Conservation (phyloP, 2,113 vertebrate species). For the Zosterops japonicus region DNA sequence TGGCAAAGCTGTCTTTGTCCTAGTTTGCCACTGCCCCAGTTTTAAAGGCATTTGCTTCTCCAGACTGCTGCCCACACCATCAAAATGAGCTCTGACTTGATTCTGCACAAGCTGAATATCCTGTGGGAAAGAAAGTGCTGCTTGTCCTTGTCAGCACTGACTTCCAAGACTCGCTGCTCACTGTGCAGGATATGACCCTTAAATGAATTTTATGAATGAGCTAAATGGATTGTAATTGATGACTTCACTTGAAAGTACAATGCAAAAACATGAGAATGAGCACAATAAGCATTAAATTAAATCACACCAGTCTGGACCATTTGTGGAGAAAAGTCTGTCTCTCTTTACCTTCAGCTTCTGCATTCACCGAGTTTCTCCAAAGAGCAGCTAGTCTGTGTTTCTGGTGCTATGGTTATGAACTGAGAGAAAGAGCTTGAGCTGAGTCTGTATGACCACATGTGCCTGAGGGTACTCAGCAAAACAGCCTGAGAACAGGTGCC, state of each 20-base stretch:
- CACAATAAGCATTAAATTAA: constrained; percentile 22
- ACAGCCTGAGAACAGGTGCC: constrained; percentile 3
- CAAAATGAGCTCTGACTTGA: neutral
- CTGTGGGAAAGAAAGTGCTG: neutral
- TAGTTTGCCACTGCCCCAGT: constrained; percentile 10
- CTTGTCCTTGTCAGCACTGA: neutral
- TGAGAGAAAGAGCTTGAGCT: neutral
- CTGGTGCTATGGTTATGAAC: neutral
- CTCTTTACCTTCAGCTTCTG: neutral
- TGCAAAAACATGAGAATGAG: neutral
- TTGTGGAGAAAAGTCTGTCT: neutral
- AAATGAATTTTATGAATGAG: constrained; percentile 55
- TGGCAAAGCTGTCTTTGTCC: neutral
- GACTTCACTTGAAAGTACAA: constrained; percentile 6
- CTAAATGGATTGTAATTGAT: constrained; percentile 47
- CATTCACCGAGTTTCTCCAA: neutral
- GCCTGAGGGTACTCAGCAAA: neutral
- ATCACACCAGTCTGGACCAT: neutral
- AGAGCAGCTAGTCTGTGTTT: neutral
- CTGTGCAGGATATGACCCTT: neutral
- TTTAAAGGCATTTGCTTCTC: neutral
- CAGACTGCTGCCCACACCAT: neutral
- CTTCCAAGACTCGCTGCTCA: neutral
- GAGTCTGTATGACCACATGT: neutral
- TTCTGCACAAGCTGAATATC: neutral